Percentiles rank a stretch among this genome's conserved stretches.
These are phyloP conservation scores for Eurystomus gularis DNA, from an alignment of 2,113 vertebrate genomes.

Conservation along the genomic window DNA sequence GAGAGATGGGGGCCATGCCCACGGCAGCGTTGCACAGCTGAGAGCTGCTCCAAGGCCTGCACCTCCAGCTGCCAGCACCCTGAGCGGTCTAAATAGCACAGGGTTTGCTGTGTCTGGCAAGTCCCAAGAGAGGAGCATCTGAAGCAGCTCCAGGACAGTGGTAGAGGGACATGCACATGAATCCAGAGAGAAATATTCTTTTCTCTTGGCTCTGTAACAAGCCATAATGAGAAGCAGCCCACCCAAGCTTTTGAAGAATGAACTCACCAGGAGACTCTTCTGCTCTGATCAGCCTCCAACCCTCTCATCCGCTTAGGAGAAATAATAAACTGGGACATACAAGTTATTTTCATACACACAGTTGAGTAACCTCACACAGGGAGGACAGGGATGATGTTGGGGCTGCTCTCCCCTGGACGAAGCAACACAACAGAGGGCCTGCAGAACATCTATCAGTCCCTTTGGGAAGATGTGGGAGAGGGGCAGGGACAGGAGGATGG, in stretches of 20 bases:
- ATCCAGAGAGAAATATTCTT: slow-evolving; percentile 4
- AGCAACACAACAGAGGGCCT: rapidly evolving
- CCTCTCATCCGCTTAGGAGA: slow-evolving; percentile 41
- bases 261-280: slow-evolving; percentile 35
- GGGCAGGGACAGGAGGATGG: not conserved
- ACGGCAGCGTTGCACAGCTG: not conserved
- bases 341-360: not conserved
- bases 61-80: not conserved
- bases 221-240: slow-evolving; percentile 49
- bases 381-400: not conserved
- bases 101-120: slow-evolving; percentile 15
- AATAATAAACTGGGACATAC: slow-evolving; percentile 29
- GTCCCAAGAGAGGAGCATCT: not conserved
- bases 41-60: not conserved
- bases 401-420: not conserved
- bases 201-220: slow-evolving; percentile 23
- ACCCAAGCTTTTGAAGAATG: slow-evolving; percentile 36
- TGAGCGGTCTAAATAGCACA: not conserved
- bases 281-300: slow-evolving; percentile 53
- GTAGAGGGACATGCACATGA: not conserved
- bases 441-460: not conserved
- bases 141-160: not conserved
- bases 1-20: not conserved
- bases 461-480: not conserved
- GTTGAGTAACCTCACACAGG: slow-evolving; percentile 1